phyloP scores from a whole-genome alignment of 1,140 invertebrate genomes.

The Macrobrachium rosenbergii region DNA sequence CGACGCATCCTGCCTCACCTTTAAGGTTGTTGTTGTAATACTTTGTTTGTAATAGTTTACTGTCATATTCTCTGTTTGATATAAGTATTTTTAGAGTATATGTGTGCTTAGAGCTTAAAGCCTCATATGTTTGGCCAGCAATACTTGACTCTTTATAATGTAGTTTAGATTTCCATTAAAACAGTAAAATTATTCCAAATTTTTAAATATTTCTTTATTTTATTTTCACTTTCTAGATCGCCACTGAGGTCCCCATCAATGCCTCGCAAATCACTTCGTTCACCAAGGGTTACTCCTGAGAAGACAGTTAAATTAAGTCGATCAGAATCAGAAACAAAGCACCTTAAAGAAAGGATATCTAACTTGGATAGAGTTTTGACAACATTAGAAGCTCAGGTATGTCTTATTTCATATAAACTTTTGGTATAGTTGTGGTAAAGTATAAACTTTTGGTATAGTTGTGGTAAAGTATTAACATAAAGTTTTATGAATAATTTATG shows the following conservation, averaged over 20 bases:
- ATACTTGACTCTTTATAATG: no score
- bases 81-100: background rate
- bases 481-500: no score
- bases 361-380: slow-evolving; percentile 48
- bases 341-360: slow-evolving; percentile 38
- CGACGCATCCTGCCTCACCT: slow-evolving; percentile 47
- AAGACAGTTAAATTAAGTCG: slow-evolving; percentile 43
- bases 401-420: background rate
- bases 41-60: no score
- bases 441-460: background rate
- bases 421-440: background rate
- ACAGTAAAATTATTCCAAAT: background rate
- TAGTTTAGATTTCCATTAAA: background rate
- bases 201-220: background rate
- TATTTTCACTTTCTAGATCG: slow-evolving; percentile 20
- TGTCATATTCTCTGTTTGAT: background rate
- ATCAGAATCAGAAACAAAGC: slow-evolving; percentile 55
- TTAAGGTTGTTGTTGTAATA: slow-evolving; percentile 13
- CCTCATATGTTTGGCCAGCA: no score
- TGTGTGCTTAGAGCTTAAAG: no score
- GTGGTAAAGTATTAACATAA: background rate
- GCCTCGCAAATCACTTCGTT: slow-evolving; percentile 35
- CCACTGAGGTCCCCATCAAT: slow-evolving; percentile 54
- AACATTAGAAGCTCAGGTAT: slow-evolving; percentile 50
- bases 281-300: slow-evolving; percentile 50